A percentile compares a stretch with the other conserved stretches of the same genome.
phyloP scores from a whole-genome alignment of 2,797 vertebrate genomes.

The Peromyscus aztecus region DNA sequence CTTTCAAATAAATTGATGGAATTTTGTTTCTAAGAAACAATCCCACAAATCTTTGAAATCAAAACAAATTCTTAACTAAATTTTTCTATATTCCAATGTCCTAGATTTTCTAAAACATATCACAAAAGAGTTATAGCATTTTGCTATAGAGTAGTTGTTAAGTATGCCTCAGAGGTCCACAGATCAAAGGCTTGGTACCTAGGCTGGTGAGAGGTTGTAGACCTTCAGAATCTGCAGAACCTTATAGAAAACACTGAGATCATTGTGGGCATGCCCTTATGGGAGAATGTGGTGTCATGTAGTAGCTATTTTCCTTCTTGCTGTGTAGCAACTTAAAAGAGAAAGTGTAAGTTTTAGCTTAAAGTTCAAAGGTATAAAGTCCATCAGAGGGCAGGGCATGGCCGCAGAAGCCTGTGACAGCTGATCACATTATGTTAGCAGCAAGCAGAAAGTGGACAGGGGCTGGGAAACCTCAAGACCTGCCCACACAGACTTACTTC shows the following conservation, averaged over 20 bases:
- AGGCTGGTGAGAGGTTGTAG: background rate
- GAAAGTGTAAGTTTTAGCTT: background rate
- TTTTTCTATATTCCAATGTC: background rate
- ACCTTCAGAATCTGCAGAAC: too few relatives aligned
- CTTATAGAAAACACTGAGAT: too few relatives aligned
- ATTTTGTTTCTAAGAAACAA: conserved; percentile 37
- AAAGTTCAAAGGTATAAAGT: background rate
- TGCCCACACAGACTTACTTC: background rate
- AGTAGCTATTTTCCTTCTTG: background rate
- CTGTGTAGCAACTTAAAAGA: background rate
- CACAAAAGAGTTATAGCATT: background rate
- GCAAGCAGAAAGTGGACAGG: background rate
- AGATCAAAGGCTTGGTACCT: background rate
- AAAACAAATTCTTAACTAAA: conserved; percentile 1
- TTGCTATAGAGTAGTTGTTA: background rate
- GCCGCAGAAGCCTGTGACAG: too few relatives aligned
- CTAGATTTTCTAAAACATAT: background rate
- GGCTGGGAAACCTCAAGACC: background rate
- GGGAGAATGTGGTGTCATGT: background rate
- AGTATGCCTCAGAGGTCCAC: background rate
- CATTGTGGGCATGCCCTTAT: background rate
- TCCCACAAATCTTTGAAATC: background rate
- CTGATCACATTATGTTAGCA: background rate
- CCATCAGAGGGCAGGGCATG: background rate
- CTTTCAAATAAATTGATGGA: background rate